A percentile compares a stretch with the other conserved stretches of the same genome.
phyloP scores from a whole-genome alignment of 2,113 vertebrate species.

The Mohoua ochrocephala region DNA sequence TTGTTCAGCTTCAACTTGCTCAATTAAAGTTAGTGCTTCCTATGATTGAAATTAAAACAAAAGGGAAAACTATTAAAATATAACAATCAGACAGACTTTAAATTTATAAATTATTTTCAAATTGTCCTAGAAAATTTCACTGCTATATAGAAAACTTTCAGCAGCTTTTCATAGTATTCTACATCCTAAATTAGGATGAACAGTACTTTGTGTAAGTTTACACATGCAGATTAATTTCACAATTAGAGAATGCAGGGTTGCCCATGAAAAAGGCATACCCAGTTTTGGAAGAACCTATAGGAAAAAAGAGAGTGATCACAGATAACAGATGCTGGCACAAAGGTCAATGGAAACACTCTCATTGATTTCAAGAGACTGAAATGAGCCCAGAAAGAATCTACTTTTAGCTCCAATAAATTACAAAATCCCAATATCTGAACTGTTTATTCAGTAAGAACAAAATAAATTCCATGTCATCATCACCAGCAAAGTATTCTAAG shows the following conservation, averaged over 20 bases:
- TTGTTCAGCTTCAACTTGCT: constrained; percentile 84
- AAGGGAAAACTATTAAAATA: neutral
- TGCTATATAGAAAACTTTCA: neutral
- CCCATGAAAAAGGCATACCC: neutral
- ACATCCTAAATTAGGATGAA: neutral
- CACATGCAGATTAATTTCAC: neutral
- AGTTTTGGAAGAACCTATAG: neutral
- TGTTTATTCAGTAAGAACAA: neutral
- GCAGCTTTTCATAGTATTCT: neutral
- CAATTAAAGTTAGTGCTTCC: constrained; percentile 81
- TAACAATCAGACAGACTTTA: neutral
- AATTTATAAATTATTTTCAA: neutral
- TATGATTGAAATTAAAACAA: constrained; percentile 56
- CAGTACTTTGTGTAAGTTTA: neutral
- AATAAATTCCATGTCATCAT: neutral
- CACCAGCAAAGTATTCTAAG: neutral
- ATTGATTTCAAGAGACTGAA: neutral
- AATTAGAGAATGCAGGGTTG: neutral
- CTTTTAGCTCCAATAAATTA: neutral
- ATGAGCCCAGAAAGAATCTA: neutral
- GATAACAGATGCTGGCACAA: neutral
- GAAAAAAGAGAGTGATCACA: neutral
- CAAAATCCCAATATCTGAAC: neutral
- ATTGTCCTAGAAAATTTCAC: neutral
- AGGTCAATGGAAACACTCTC: neutral